Conservation (phyloP, 2,888 invertebrate genomes). For the Andrena praecox region DNA sequence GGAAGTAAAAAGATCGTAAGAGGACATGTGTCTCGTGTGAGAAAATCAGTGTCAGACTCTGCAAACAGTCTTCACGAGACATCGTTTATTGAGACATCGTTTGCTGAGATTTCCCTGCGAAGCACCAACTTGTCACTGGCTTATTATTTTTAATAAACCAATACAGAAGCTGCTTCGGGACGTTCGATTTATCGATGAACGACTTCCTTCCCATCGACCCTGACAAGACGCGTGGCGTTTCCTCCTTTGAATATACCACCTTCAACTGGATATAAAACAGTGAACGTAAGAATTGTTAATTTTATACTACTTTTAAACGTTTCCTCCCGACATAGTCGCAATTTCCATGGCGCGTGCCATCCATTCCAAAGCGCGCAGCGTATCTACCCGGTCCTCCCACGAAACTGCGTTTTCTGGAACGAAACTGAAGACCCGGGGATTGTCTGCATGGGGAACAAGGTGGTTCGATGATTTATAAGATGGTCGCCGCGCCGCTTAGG, state of each 20-base stretch:
- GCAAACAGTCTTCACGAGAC: neutral
- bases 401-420: neutral
- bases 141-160: constrained; percentile 42
- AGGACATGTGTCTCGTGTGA: too few relatives aligned
- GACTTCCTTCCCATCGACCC: neutral
- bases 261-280: too few relatives aligned
- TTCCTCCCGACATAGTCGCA: neutral
- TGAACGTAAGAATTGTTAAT: too few relatives aligned
- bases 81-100: neutral
- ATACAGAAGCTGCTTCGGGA: neutral
- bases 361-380: neutral
- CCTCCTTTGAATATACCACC: too few relatives aligned
- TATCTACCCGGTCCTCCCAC: neutral
- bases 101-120: neutral
- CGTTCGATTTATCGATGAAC: constrained; percentile 24
- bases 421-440: neutral
- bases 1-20: too few relatives aligned
- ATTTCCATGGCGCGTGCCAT: neutral
- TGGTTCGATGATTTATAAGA: constrained; percentile 36
- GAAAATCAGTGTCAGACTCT: neutral
- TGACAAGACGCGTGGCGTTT: too few relatives aligned
- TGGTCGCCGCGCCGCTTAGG: constrained; percentile 3
- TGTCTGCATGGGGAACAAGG: neutral
- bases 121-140: constrained; percentile 29
- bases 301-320: too few relatives aligned